These are phyloP conservation scores for Apaloderma vittatum DNA, from an alignment of 2,113 vertebrate genomes.

Conservation along the genomic window DNA sequence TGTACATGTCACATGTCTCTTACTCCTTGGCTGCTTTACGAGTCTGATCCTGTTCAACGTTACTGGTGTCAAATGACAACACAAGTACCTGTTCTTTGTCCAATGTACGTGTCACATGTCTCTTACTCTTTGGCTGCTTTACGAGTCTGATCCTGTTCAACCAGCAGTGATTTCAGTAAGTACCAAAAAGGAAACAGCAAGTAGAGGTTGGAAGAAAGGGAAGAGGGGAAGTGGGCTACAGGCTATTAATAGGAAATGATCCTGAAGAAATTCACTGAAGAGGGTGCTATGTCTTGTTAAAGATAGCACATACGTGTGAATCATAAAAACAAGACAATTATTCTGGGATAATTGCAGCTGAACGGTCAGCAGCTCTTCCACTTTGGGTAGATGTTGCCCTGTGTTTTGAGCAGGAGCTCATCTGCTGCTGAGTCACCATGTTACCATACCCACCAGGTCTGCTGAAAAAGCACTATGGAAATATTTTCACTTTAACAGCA, in stretches of 20 bases:
- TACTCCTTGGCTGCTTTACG: background rate
- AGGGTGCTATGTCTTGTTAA: background rate
- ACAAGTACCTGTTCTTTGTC: background rate
- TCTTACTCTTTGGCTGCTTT: background rate
- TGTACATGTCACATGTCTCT: accelerated
- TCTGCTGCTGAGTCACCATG: slow-evolving; percentile 4
- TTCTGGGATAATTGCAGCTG: background rate
- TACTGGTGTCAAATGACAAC: background rate
- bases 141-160: background rate
- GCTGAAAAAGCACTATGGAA: slow-evolving; percentile 39
- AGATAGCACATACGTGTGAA: background rate
- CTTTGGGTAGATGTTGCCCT: background rate
- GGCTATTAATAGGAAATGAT: background rate
- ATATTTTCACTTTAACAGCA: background rate
- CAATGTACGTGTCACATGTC: accelerated
- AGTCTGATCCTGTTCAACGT: background rate
- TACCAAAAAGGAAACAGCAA: background rate
- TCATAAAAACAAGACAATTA: background rate
- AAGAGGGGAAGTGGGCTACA: background rate
- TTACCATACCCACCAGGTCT: background rate
- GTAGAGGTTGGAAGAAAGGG: background rate
- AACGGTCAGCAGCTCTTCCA: slow-evolving; percentile 10
- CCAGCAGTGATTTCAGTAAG: background rate
- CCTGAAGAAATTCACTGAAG: background rate
- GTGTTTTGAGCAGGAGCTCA: background rate